phyloP scores from a whole-genome alignment of 2,888 invertebrate genomes.

The Rhingia campestris region DNA sequence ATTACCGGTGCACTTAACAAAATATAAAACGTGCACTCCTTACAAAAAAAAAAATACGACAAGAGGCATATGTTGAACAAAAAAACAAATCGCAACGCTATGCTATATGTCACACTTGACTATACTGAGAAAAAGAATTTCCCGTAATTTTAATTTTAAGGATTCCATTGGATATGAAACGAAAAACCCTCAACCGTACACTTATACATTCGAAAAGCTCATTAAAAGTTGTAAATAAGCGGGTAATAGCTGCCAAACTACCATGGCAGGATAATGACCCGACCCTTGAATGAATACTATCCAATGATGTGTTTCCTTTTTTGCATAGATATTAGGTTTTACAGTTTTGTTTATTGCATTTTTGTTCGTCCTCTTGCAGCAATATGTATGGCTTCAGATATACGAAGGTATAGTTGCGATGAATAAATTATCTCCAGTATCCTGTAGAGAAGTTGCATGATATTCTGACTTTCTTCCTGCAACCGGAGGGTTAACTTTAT shows the following conservation, averaged over 20 bases:
- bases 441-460: constrained; percentile 21
- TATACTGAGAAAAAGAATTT: constrained; percentile 5
- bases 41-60: neutral
- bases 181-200: neutral
- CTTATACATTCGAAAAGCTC: constrained; percentile 46
- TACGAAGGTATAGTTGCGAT: neutral
- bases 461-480: constrained; percentile 6
- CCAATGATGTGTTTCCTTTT: constrained; percentile 20
- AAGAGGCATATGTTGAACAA: neutral
- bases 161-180: constrained; percentile 17
- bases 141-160: constrained; percentile 36
- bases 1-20: constrained; percentile 7
- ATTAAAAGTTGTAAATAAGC: constrained; percentile 61
- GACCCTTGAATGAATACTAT: constrained; percentile 12
- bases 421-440: constrained; percentile 47
- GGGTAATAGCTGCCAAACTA: constrained; percentile 50
- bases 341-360: too few relatives aligned
- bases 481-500: constrained; percentile 5
- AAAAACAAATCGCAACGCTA: constrained; percentile 9
- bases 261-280: constrained; percentile 55
- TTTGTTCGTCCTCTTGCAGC: too few relatives aligned
- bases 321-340: constrained; percentile 7
- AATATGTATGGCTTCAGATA: neutral
- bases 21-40: constrained; percentile 46
- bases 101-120: constrained; percentile 24